Conservation (phyloP, 2,888 invertebrate species). For the Lepetodrilus schrolli region DNA sequence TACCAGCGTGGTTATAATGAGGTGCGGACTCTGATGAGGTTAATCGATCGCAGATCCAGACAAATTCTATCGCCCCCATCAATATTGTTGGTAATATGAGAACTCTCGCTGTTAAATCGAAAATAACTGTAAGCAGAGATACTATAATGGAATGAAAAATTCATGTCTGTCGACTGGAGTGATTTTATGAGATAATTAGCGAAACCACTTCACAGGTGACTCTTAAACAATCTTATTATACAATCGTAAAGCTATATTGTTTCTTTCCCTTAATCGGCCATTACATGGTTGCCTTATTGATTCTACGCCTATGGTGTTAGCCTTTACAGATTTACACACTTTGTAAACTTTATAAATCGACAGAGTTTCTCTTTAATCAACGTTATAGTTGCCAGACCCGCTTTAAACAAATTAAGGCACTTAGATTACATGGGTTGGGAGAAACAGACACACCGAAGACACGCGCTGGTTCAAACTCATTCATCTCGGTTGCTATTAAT, state of each 20-base stretch:
- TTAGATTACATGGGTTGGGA: constrained; percentile 17
- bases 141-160: constrained; percentile 26
- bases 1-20: not conserved
- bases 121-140: constrained; percentile 23
- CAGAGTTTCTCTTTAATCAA: constrained; percentile 27
- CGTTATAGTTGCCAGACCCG: constrained; percentile 20
- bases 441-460: constrained; percentile 2
- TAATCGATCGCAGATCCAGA: not conserved
- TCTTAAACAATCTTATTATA: constrained; percentile 28
- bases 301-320: constrained; percentile 15
- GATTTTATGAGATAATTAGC: constrained; percentile 22
- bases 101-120: constrained; percentile 26
- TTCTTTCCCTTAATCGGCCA: constrained; percentile 25
- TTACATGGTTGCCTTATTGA: not conserved
- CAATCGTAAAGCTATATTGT: constrained; percentile 30
- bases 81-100: constrained; percentile 15
- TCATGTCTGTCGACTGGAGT: constrained; percentile 19
- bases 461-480: constrained; percentile 17
- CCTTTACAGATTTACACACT: constrained; percentile 27
- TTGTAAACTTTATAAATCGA: constrained; percentile 29
- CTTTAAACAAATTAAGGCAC: constrained; percentile 22
- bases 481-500: constrained; percentile 30
- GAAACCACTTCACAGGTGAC: constrained; percentile 20
- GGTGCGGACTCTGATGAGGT: not conserved
- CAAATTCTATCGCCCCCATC: not conserved